Conservation (phyloP, 2,797 vertebrate species). For the Benthosema pterotum region DNA sequence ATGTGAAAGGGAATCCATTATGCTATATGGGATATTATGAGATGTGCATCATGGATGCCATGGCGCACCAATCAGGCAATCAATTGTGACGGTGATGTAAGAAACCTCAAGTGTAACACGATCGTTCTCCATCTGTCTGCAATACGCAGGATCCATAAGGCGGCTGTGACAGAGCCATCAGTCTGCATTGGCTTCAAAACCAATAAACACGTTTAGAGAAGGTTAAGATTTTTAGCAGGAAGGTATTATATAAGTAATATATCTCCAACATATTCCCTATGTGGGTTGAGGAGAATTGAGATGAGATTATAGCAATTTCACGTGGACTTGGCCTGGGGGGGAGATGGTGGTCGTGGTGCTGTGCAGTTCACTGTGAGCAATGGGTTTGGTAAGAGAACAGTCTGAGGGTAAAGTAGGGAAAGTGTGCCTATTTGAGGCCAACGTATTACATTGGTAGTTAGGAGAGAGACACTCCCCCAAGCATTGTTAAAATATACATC, state of each 20-base stretch:
- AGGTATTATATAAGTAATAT: constrained; percentile 5
- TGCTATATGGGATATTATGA: constrained; percentile 20
- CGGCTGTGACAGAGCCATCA: constrained; percentile 23
- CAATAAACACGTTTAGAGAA: constrained; percentile 22
- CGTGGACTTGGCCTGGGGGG: constrained; percentile 28
- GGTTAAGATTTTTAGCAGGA: constrained; percentile 8
- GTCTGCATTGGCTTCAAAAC: constrained; percentile 13
- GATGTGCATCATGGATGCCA: constrained; percentile 18
- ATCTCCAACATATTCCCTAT: constrained; percentile 17
- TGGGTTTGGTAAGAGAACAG: not conserved
- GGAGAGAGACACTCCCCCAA: not conserved
- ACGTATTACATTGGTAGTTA: constrained; percentile 13
- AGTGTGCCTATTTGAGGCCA: constrained; percentile 25
- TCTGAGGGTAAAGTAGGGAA: constrained; percentile 21
- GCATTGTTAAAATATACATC: too few species aligned
- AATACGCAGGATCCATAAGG: constrained; percentile 24
- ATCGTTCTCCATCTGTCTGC: constrained; percentile 27
- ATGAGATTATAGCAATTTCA: constrained; percentile 15
- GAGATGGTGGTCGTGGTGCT: not conserved
- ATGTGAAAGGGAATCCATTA: constrained; percentile 52
- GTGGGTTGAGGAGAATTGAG: constrained; percentile 23
- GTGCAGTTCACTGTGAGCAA: constrained; percentile 10
- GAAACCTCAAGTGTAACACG: constrained; percentile 27
- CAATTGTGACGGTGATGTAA: constrained; percentile 23
- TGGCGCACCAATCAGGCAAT: constrained; percentile 5